Percentiles rank a stretch among this genome's conserved stretches.
Evolutionary conservation across 2,113 vertebrate genomes (phyloP).

Genomic region (Sardina pilchardus): DNA sequence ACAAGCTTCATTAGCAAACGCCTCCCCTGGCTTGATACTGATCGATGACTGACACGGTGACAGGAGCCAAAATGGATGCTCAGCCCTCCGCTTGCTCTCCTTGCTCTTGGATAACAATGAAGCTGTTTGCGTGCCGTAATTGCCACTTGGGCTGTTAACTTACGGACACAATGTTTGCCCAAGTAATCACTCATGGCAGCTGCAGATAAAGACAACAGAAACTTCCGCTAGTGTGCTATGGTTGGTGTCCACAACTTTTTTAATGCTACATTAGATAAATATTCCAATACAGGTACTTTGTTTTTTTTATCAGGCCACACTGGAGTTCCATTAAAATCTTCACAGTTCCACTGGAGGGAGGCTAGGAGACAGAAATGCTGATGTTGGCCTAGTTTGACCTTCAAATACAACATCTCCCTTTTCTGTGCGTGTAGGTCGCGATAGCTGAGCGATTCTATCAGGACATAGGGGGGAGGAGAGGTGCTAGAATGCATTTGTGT

Average conservation of each 20-base stretch:
- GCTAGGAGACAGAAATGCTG: conserved; percentile 37
- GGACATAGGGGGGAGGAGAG: neutral
- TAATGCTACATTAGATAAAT: neutral
- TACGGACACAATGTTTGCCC: conserved; percentile 73
- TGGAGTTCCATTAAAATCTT: conserved; percentile 33
- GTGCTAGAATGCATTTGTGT: neutral
- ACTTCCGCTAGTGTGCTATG: conserved; percentile 51
- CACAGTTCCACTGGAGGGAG: conserved; percentile 32
- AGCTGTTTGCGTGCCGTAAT: conserved; percentile 77
- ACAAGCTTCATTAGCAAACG: conserved; percentile 73
- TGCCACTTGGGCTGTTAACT: conserved; percentile 69
- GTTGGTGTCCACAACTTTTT: conserved; percentile 11
- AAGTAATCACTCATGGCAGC: conserved; percentile 67
- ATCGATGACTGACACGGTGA: conserved; percentile 64
- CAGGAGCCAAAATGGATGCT: conserved; percentile 62
- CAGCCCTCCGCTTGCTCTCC: conserved; percentile 45
- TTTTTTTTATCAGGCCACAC: neutral
- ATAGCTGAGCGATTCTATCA: neutral
- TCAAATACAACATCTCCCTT: conserved; percentile 18
- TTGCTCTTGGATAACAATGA: conserved; percentile 68
- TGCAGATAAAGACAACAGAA: conserved; percentile 29
- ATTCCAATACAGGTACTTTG: conserved; percentile 22
- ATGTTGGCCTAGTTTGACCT: conserved; percentile 40
- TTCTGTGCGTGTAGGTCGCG: too few species aligned
- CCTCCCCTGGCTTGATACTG: conserved; percentile 65